Evolutionary conservation across 2,888 invertebrate genomes (phyloP).

Genomic region (Clistopyga incitator): DNA sequence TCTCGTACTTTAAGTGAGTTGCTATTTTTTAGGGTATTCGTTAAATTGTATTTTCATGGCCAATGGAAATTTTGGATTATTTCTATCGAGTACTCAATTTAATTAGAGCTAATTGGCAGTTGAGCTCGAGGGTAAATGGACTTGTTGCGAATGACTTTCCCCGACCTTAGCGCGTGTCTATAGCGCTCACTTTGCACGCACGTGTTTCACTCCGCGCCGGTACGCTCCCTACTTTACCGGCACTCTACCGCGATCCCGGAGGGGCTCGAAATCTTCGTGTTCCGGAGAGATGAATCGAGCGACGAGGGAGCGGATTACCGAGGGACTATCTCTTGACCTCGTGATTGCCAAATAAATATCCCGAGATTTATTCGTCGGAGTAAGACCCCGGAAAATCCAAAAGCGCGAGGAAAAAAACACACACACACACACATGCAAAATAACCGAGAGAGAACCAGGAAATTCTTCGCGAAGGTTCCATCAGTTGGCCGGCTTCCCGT

Average conservation of each 20-base stretch:
- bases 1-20: no score
- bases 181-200: slow-evolving; percentile 1
- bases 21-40: no score
- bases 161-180: background rate
- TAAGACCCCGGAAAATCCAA: background rate
- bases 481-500: background rate
- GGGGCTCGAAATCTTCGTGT: background rate
- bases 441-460: background rate
- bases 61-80: no score
- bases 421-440: no score
- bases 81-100: no score
- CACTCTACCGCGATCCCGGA: background rate
- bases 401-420: background rate
- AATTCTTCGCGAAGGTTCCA: background rate
- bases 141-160: background rate
- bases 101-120: no score
- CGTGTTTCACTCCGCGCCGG: background rate
- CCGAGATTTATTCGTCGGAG: background rate
- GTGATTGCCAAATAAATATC: background rate
- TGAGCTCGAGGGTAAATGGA: no score
- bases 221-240: background rate
- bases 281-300: background rate
- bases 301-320: background rate
- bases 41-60: no score
- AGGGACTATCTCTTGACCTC: background rate